Base-by-base conservation (phyloP, 1,140 invertebrate species). In the Zaprionus gabonicus region DNA sequence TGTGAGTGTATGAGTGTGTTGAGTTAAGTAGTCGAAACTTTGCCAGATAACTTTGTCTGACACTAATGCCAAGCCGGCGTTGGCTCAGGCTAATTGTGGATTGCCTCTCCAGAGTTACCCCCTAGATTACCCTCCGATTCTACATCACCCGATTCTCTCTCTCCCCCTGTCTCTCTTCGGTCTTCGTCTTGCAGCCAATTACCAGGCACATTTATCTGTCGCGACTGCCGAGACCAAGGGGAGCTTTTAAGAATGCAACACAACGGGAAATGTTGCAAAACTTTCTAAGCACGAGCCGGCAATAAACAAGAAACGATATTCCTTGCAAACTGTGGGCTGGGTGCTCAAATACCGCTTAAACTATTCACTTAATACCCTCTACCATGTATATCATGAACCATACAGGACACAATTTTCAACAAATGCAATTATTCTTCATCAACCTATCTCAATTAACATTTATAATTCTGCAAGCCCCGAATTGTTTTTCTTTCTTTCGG, bases 31-130 rank as follows among this genome's bases (percentile, higher is more conserved):
- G 56, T 78, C 51, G 56, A 71, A 76, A 82, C 62, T 83, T 77
- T 76, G 17, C 58, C 65, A 73, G 85, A 78, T 81, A 88, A 87
- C 81, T 87, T 81, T 62, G 49, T 70, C 68, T 81, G 84, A 81
- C 84, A 81, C 81, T 88, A 88, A 88, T 84, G 81, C 83, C 71
- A 15, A 56, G 60, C 78, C 75, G 53, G 69, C 62, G 63, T 74
- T 81, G 82, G 82, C 76, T 76, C 75, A 83, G 77, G 78, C 71
- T 83, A 88, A 88, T 87, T 86, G 82, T 86, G 65, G 78, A 78
- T 72, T 74, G 55, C 65, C 71, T 36, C 31, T 7, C 51, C 28
- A 44, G 34, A 9, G 9, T 10, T 31, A 1, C 31, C 7, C 1
- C 9, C 38, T 53, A 58, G 67, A 59, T 70, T 69, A 68, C 44